phyloP scores from a whole-genome alignment of 2,888 invertebrate species.

The Pachycephus smyrnensis region DNA sequence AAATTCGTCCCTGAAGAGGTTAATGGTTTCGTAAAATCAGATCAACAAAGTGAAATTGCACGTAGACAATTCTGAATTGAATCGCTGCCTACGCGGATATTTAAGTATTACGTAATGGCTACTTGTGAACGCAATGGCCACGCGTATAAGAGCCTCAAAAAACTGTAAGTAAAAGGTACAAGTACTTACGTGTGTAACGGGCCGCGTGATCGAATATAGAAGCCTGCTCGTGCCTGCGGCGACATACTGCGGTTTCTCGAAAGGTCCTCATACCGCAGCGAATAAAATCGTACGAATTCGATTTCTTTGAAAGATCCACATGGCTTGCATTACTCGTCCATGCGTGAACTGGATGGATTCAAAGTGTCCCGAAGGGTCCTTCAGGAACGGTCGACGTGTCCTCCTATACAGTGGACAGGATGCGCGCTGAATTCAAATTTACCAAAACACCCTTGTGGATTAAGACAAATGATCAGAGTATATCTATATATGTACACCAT shows the following conservation, averaged over 20 bases:
- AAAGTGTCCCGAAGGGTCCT: constrained; percentile 53
- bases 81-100: neutral
- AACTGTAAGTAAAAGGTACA: neutral
- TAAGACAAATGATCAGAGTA: constrained; percentile 41
- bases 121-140: neutral
- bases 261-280: constrained; percentile 46
- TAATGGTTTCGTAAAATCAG: neutral
- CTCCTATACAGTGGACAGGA: constrained; percentile 34
- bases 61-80: neutral
- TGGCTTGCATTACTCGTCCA: constrained; percentile 41
- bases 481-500: neutral
- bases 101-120: neutral
- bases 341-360: constrained; percentile 54
- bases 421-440: constrained; percentile 58
- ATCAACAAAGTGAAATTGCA: neutral
- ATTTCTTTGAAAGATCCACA: constrained; percentile 11
- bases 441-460: constrained; percentile 56
- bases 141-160: neutral
- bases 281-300: constrained; percentile 62
- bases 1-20: too few relatives aligned
- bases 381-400: constrained; percentile 33
- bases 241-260: constrained; percentile 42
- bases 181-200: constrained; percentile 59
- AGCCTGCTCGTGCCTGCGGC: constrained; percentile 41
- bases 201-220: constrained; percentile 56